These are phyloP conservation scores for Phoenoteleia sp. DNA, from an alignment of 2,888 invertebrate genomes.

Conservation along the genomic window DNA sequence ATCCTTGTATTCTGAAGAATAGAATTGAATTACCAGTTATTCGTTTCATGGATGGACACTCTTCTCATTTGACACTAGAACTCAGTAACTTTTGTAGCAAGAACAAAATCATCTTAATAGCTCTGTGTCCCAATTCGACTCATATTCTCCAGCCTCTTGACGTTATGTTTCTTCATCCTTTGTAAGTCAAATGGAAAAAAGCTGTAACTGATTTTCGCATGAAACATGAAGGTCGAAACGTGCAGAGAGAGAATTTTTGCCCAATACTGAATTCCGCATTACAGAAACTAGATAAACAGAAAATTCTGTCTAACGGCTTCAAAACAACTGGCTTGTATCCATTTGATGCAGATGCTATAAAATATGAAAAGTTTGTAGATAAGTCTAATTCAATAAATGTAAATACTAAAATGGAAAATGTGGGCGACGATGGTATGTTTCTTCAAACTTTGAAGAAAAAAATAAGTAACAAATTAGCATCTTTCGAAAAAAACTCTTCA, in stretches of 20 bases:
- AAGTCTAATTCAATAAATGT: no score
- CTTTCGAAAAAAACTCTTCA: no score
- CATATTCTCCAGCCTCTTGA: slow-evolving; percentile 25
- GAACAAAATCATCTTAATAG: background rate
- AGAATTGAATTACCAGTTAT: slow-evolving; percentile 80
- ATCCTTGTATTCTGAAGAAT: slow-evolving; percentile 81
- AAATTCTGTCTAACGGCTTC: slow-evolving; percentile 51
- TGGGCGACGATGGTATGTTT: no score
- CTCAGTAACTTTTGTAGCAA: slow-evolving; percentile 13
- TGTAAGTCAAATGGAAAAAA: slow-evolving; percentile 57
- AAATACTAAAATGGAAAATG: no score
- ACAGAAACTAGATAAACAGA: no score
- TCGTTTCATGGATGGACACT: slow-evolving; percentile 85
- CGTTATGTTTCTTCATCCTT: slow-evolving; percentile 4
- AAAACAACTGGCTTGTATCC: slow-evolving; percentile 31
- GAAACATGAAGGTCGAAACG: slow-evolving; percentile 17
- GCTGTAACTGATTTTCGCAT: slow-evolving; percentile 34
- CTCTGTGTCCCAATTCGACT: slow-evolving; percentile 4
- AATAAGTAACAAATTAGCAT: no score
- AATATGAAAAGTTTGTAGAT: no score
- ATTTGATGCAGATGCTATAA: slow-evolving; percentile 16
- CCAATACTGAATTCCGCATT: slow-evolving; percentile 45
- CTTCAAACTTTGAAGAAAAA: no score
- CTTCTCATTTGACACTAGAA: slow-evolving; percentile 83
- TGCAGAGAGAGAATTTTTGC: slow-evolving; percentile 59